Evolutionary conservation across 1,140 invertebrate genomes (phyloP).

Genomic region (Latrodectus geometricus): DNA sequence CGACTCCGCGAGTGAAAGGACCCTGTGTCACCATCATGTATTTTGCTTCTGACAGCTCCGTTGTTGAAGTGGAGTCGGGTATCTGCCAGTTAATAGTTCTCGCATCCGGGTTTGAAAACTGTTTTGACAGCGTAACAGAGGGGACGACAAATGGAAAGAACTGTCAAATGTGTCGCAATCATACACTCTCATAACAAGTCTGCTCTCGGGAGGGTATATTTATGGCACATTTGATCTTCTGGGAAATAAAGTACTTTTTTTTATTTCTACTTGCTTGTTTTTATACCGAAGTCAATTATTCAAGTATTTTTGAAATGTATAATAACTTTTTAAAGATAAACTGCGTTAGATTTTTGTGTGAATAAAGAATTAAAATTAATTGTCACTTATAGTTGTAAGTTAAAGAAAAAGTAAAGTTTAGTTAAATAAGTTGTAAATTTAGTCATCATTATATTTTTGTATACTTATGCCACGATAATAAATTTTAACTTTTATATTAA

Average conservation of each 20-base stretch:
- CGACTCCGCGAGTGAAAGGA: background rate
- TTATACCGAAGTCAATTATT: background rate
- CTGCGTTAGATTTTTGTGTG: no score
- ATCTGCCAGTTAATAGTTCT: background rate
- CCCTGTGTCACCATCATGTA: background rate
- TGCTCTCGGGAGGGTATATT: conserved; percentile 1
- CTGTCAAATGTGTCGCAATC: conserved; percentile 37
- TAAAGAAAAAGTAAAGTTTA: no score
- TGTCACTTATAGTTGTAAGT: no score
- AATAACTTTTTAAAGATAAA: background rate
- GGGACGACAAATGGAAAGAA: conserved; percentile 43
- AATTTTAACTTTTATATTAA: no score
- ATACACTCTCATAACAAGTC: conserved; percentile 4
- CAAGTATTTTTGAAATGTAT: background rate
- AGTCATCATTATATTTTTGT: no score
- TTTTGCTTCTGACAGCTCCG: background rate
- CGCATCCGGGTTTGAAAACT: conserved; percentile 11
- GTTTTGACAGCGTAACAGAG: conserved; percentile 35
- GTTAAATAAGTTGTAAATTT: no score
- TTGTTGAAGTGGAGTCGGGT: background rate
- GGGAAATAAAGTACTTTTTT: background rate
- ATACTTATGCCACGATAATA: no score
- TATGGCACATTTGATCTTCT: background rate
- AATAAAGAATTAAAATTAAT: no score
- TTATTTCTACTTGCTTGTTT: background rate